Evolutionary conservation across 2,888 invertebrate genomes (phyloP).

Genomic region (Parapristionchus giblindavisi): DNA sequence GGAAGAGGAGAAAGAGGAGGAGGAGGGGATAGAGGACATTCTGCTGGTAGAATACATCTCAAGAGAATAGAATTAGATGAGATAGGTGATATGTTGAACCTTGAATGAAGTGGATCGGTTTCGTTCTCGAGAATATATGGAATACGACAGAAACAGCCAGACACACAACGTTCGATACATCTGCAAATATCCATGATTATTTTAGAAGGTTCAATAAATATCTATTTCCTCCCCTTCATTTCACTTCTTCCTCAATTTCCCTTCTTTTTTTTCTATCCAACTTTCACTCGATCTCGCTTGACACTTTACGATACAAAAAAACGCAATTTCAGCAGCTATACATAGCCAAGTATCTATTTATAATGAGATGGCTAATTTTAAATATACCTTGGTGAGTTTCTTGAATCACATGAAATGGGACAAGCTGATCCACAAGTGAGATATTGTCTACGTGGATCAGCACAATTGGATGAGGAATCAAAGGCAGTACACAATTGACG

Average conservation of each 20-base stretch:
- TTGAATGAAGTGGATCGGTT: constrained; percentile 54
- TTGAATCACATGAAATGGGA: constrained; percentile 53
- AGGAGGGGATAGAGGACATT: constrained; percentile 43
- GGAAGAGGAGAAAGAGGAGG: constrained; percentile 34
- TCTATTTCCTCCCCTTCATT: too few species aligned
- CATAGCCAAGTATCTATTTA: background rate
- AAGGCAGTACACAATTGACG: constrained; percentile 48
- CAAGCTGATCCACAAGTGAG: constrained; percentile 57
- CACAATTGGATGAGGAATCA: constrained; percentile 53
- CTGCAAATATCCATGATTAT: constrained; percentile 31
- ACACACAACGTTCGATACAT: constrained; percentile 52
- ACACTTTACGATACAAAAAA: too few species aligned
- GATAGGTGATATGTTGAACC: constrained; percentile 24
- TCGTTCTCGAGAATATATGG: constrained; percentile 56
- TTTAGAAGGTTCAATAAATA: background rate
- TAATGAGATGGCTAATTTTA: background rate
- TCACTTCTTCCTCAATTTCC: too few species aligned
- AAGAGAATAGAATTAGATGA: background rate
- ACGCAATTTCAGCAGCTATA: too few species aligned
- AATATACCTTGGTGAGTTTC: constrained; percentile 49
- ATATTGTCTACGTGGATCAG: constrained; percentile 53
- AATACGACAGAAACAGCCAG: constrained; percentile 57
- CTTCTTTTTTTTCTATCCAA: too few species aligned
- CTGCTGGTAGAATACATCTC: constrained; percentile 53
- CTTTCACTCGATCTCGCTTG: too few species aligned